Evolutionary conservation across 1,140 invertebrate genomes (phyloP).

Genomic region (Ephestia elutella): DNA sequence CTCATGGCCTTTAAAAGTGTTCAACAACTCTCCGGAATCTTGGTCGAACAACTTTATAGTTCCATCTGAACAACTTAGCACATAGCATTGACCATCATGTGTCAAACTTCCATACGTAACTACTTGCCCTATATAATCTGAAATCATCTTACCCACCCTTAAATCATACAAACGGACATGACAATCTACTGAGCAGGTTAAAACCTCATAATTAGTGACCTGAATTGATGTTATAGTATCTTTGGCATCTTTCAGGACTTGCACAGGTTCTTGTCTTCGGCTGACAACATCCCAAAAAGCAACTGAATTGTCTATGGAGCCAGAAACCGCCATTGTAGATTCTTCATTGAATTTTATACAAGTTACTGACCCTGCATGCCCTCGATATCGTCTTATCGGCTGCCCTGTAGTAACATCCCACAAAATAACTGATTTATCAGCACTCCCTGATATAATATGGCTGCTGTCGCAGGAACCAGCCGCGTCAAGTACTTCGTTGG

Average conservation of each 20-base stretch:
- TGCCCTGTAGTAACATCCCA: conserved; percentile 94
- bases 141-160: conserved; percentile 84
- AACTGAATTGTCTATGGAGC: conserved; percentile 93
- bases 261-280: conserved; percentile 58
- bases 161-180: conserved; percentile 93
- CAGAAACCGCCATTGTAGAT: conserved; percentile 91
- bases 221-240: conserved; percentile 92
- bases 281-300: conserved; percentile 88
- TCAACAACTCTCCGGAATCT: conserved; percentile 60
- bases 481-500: conserved; percentile 95
- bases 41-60: conserved; percentile 92
- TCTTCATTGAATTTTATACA: conserved; percentile 96
- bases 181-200: conserved; percentile 93
- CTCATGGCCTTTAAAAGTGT: conserved; percentile 85
- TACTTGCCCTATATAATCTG: conserved; percentile 90
- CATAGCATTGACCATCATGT: conserved; percentile 89
- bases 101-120: conserved; percentile 86
- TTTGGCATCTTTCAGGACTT: conserved; percentile 91
- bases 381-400: conserved; percentile 85
- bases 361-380: conserved; percentile 91
- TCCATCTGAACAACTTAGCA: conserved; percentile 88
- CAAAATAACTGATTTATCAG: conserved; percentile 91
- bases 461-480: conserved; percentile 93
- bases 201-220: conserved; percentile 92
- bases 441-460: conserved; percentile 89